phyloP scores from a whole-genome alignment of 2,888 invertebrate species.

The Doris montereyensis region DNA sequence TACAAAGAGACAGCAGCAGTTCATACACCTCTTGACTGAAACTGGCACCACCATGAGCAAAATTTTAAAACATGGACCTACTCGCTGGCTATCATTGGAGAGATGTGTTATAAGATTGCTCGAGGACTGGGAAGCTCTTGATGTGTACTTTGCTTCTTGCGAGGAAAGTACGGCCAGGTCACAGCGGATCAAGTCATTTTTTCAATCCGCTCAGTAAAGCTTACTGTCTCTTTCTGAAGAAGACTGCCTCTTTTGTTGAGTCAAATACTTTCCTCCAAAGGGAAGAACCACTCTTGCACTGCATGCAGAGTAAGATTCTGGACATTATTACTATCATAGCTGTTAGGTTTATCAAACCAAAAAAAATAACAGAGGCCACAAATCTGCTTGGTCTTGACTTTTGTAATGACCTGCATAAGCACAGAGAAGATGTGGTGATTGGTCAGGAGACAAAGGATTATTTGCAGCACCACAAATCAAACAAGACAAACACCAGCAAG shows the following conservation, averaged over 20 bases:
- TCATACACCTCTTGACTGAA: slow-evolving; percentile 11
- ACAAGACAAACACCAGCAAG: not conserved
- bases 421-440: not conserved
- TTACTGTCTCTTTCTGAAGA: not conserved
- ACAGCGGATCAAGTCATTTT: not conserved
- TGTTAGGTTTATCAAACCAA: slow-evolving; percentile 9
- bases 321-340: not conserved
- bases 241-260: not conserved
- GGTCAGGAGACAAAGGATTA: not conserved
- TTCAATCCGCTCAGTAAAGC: not conserved
- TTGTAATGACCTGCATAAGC: not conserved
- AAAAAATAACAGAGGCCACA: not conserved
- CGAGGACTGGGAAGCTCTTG: slow-evolving; percentile 24
- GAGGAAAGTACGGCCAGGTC: not conserved
- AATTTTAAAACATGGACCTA: slow-evolving; percentile 34
- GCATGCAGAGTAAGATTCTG: not conserved
- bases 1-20: slow-evolving; percentile 25
- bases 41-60: not conserved
- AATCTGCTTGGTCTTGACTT: not conserved
- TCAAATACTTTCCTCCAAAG: not conserved
- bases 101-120: not conserved
- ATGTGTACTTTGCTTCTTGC: not conserved
- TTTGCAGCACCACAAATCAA: not conserved
- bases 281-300: not conserved
- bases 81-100: slow-evolving; percentile 20